These are phyloP conservation scores for Mythimna lalbum DNA, from an alignment of 2,888 invertebrate species.

Conservation along the genomic window DNA sequence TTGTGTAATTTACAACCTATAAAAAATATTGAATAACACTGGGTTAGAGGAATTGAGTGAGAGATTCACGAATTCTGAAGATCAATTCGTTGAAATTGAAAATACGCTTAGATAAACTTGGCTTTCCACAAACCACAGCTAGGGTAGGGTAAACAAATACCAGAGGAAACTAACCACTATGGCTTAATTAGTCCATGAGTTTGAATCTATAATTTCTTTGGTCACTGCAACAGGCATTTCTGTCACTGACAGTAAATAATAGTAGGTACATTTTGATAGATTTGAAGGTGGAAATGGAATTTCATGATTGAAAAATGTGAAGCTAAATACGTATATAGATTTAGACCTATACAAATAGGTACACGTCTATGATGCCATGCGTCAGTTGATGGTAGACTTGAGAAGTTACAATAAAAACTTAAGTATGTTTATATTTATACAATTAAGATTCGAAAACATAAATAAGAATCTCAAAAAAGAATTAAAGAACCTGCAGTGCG, in stretches of 20 bases:
- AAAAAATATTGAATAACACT: too few relatives aligned
- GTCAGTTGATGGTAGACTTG: too few relatives aligned
- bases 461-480: not conserved
- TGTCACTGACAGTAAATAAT: not conserved
- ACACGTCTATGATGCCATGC: too few relatives aligned
- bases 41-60: not conserved
- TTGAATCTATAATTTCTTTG: slow-evolving; percentile 4
- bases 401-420: not conserved
- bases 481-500: not conserved
- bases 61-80: slow-evolving; percentile 16
- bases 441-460: not conserved
- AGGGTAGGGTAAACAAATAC: not conserved
- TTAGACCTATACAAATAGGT: too few relatives aligned
- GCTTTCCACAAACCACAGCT: slow-evolving; percentile 5
- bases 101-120: slow-evolving; percentile 1
- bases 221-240: not conserved
- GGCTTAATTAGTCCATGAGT: not conserved
- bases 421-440: not conserved
- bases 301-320: not conserved
- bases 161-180: not conserved
- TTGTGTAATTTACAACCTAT: too few relatives aligned
- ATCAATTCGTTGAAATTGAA: slow-evolving; percentile 8
- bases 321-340: not conserved
- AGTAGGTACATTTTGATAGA: too few relatives aligned
- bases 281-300: not conserved